Evolutionary conservation across 2,113 vertebrate genomes (phyloP).

Genomic region (Paracanthobrama guichenoti): DNA sequence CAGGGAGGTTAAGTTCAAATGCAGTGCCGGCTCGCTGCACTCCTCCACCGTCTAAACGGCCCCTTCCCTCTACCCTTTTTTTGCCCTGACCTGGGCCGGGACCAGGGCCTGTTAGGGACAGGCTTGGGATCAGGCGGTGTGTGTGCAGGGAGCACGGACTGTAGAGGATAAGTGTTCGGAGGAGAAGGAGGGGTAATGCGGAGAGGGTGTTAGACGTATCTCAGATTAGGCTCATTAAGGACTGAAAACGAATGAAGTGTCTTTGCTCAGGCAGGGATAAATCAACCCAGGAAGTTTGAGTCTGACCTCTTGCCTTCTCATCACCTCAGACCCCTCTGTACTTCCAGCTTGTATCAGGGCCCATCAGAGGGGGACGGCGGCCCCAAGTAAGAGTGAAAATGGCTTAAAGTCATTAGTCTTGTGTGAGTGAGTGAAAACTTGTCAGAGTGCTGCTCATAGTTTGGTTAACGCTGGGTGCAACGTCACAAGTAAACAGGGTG

Average conservation of each 20-base stretch:
- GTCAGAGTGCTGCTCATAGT: constrained; percentile 32
- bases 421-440: constrained; percentile 45
- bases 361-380: background rate
- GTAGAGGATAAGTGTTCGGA: constrained; percentile 51
- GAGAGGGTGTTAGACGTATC: background rate
- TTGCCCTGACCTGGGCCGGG: constrained; percentile 73
- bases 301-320: constrained; percentile 29
- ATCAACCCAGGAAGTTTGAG: constrained; percentile 36
- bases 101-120: constrained; percentile 76
- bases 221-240: constrained; percentile 54
- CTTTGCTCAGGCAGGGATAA: constrained; percentile 21
- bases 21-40: constrained; percentile 70
- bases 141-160: background rate
- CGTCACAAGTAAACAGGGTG: constrained; percentile 19
- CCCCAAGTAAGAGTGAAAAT: constrained; percentile 1
- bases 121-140: constrained; percentile 45
- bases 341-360: constrained; percentile 24
- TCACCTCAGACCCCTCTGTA: constrained; percentile 18
- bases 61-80: constrained; percentile 51
- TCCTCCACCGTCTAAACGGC: constrained; percentile 51
- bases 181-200: background rate
- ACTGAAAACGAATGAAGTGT: constrained; percentile 34
- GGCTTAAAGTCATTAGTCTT: constrained; percentile 39
- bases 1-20: constrained; percentile 92
- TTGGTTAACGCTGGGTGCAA: background rate